Percentiles rank a stretch among this genome's conserved stretches.
Evolutionary conservation across 2,888 invertebrate species (phyloP).

Genomic region (Leptinotarsa tumamoca): DNA sequence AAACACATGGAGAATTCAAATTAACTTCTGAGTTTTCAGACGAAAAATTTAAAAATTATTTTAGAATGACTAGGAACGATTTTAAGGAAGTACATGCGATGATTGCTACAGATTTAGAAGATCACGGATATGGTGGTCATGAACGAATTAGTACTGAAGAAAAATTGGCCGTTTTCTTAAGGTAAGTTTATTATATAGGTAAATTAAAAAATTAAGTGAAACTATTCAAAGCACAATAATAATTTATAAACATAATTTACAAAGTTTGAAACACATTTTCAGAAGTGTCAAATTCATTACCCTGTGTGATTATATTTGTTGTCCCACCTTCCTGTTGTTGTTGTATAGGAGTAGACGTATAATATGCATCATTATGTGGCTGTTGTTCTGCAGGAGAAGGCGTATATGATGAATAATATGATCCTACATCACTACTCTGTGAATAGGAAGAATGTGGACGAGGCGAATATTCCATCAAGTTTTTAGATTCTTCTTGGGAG

Average conservation of each 20-base stretch:
- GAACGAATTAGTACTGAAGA: constrained; percentile 26
- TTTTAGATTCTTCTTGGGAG: constrained; percentile 20
- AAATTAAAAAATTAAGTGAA: not conserved
- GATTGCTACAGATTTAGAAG: constrained; percentile 22
- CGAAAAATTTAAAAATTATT: constrained; percentile 23
- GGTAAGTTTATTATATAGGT: constrained; percentile 1
- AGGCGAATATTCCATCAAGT: constrained; percentile 18
- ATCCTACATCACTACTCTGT: not conserved
- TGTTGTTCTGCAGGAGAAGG: constrained; percentile 21
- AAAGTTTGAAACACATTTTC: constrained; percentile 12
- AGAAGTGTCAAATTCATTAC: not conserved
- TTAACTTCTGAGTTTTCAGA: constrained; percentile 21
- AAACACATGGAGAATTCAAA: constrained; percentile 26
- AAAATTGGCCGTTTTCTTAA: constrained; percentile 24
- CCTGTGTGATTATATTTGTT: not conserved
- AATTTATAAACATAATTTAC: not conserved
- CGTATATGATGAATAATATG: constrained; percentile 20
- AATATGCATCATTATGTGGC: too few species aligned
- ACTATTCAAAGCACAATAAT: not conserved
- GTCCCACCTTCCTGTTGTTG: not conserved
- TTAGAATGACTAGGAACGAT: constrained; percentile 15
- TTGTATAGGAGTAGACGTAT: not conserved
- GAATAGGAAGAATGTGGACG: constrained; percentile 7
- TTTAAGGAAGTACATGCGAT: constrained; percentile 17
- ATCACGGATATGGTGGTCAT: constrained; percentile 26